Conservation (phyloP, 2,797 vertebrate genomes). For the Hypotaenidia philippensis region DNA sequence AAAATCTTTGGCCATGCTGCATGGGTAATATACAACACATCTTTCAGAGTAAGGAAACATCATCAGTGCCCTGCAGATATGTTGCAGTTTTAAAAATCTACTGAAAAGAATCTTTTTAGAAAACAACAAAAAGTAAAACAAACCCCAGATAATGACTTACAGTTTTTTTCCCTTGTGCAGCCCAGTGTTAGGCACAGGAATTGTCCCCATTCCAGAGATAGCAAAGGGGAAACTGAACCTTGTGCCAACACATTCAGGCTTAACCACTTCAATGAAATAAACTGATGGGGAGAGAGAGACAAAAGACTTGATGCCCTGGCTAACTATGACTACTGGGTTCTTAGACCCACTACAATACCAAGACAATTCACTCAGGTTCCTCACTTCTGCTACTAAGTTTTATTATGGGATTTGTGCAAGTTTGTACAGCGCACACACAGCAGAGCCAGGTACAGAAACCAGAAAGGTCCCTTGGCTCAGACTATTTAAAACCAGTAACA, state of each 20-base stretch:
- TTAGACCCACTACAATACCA: neutral
- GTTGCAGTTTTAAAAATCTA: neutral
- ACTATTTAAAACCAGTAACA: neutral
- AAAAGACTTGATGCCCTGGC: neutral
- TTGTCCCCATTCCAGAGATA: neutral
- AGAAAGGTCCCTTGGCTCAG: neutral
- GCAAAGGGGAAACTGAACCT: neutral
- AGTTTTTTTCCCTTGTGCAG: neutral
- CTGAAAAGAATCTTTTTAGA: neutral
- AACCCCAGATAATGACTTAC: neutral
- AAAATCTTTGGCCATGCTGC: neutral
- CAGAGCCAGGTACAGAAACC: neutral
- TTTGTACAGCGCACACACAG: neutral
- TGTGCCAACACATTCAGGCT: neutral
- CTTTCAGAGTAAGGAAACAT: neutral
- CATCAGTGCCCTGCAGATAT: neutral
- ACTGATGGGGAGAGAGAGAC: neutral
- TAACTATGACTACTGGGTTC: neutral
- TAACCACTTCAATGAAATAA: neutral
- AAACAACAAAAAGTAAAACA: neutral
- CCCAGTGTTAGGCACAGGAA: too few species aligned
- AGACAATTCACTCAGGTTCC: neutral
- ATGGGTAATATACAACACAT: rapidly evolving
- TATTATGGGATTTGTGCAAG: neutral
- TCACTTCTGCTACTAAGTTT: neutral